Percentiles rank a stretch among this genome's conserved stretches.
phyloP scores from a whole-genome alignment of 2,113 vertebrate genomes.

The Saccopteryx bilineata region DNA sequence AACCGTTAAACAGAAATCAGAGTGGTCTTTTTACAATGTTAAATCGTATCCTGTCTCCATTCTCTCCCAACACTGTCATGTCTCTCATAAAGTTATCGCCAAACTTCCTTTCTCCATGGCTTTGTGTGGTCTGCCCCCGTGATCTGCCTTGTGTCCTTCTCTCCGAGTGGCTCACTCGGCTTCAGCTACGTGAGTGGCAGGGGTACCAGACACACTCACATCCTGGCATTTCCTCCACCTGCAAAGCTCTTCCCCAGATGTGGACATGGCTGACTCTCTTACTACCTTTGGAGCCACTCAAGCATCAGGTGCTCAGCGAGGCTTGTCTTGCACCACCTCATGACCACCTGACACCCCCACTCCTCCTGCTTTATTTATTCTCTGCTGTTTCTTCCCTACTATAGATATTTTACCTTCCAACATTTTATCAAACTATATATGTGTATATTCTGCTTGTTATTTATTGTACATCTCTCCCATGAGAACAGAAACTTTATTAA shows the following conservation, averaged over 20 bases:
- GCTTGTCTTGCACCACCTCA: rapidly evolving
- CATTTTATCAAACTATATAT: neutral
- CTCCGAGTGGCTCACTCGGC: neutral
- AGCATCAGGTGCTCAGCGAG: neutral
- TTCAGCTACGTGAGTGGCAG: neutral
- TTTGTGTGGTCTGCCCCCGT: neutral
- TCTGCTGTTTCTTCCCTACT: neutral
- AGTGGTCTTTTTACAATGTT: neutral
- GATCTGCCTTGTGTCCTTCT: neutral
- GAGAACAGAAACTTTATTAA: neutral
- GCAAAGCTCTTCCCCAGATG: neutral
- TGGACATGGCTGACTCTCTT: neutral
- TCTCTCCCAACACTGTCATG: neutral
- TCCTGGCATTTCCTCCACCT: neutral
- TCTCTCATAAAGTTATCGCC: neutral
- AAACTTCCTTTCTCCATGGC: neutral
- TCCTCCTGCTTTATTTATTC: neutral
- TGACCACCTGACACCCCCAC: rapidly evolving
- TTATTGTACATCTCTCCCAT: neutral
- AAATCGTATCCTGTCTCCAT: neutral
- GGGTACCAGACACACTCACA: neutral
- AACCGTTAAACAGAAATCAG: neutral
- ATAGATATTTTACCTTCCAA: neutral
- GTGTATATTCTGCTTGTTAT: neutral
- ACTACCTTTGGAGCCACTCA: neutral